A percentile compares a stretch with the other conserved stretches of the same genome.
Conservation (phyloP, 2,888 invertebrate genomes). For the Cantharis rustica region DNA sequence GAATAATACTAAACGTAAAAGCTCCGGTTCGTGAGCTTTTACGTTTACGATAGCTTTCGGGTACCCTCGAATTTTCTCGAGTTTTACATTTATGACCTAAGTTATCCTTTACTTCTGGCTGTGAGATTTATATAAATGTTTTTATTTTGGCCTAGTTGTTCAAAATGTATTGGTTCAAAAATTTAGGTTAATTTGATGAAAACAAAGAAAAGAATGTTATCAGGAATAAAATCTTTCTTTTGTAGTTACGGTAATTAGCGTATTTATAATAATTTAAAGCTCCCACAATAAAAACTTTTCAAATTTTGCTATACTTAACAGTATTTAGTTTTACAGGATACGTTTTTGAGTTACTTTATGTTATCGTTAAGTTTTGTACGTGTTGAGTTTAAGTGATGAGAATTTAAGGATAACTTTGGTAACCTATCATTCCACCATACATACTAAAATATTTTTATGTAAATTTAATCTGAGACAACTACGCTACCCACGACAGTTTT, state of each 20-base stretch:
- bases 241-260: neutral
- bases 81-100: conserved; percentile 20
- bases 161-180: conserved; percentile 1
- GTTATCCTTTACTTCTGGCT: conserved; percentile 14
- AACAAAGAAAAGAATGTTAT: neutral
- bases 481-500: neutral
- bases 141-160: conserved; percentile 20
- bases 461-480: neutral
- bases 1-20: conserved; percentile 26
- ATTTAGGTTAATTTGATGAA: neutral
- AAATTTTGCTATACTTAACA: neutral
- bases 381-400: neutral
- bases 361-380: neutral
- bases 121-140: conserved; percentile 23
- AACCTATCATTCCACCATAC: neutral
- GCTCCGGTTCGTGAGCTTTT: conserved; percentile 34
- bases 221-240: neutral
- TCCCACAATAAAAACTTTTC: neutral
- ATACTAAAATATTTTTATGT: neutral
- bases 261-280: neutral
- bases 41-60: conserved; percentile 30
- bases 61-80: conserved; percentile 20
- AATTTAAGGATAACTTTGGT: neutral
- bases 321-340: neutral
- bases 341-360: neutral